Evolutionary conservation across 2,888 invertebrate genomes (phyloP), one percentile per base, ranked within the genome.

Genomic region (Diaprepes abbreviatus): DNA sequence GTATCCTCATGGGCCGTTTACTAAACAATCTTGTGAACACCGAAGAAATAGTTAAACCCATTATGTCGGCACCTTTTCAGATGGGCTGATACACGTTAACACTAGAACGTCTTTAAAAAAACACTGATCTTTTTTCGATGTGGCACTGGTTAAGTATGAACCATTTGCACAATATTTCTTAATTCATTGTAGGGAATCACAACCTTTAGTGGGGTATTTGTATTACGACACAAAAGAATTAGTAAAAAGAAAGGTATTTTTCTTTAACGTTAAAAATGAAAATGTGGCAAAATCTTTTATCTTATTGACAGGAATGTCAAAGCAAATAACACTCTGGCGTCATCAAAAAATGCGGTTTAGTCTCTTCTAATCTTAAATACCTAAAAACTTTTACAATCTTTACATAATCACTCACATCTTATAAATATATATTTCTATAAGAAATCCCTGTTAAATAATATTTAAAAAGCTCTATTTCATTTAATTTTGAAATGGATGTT

Each of bases 1-100:
- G 88, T 85, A 98, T 97, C 85, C 98, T 90, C 94, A 98, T 97
- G 87, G 97, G 95, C 86, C 95, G 97, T 87, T 98, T 98, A 79
- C 98, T 97, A 84, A 98, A 98, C 66, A 98, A 90, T 79, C 93
- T 92, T 71, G 94, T 94, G 81, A 98, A 91, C 77, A 98, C 89
- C 84, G 94, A 93, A 60, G 97, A 98, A 82, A 98, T 93, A 74
- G 98, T 97, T 80, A 98, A 88, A 80, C 98, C 98, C 98, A 98
- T 98, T 28, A 14, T 48, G 3, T 7, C 1, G 40, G 17, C 2
- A 21, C 6, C 6, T 40, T 43, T 43, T 43, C n/a, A 9, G 7
- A 7, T 45, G 12, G 24, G 24, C 3, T 21, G 9, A n/a, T 19
- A 12, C 19, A 9, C 19, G 5, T 14, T 17, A 19, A 24, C 24